These are phyloP conservation scores for Carterocephalus palaemon DNA, from an alignment of 2,888 invertebrate species.

Conservation along the genomic window DNA sequence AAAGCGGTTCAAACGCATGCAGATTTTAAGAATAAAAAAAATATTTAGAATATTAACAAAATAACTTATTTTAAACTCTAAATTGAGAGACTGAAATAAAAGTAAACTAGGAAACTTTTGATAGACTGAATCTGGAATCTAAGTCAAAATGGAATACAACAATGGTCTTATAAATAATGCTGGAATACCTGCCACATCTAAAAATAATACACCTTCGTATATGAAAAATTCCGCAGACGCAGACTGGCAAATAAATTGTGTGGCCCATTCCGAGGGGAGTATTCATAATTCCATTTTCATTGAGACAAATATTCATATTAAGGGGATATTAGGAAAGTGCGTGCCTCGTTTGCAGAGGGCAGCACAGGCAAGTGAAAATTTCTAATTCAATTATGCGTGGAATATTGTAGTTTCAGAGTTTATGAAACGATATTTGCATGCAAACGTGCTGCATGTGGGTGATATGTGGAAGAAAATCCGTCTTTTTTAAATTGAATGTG, in stretches of 20 bases:
- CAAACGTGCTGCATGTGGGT: conserved; percentile 33
- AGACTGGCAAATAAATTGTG: conserved; percentile 59
- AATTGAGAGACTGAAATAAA: no score
- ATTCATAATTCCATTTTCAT: conserved; percentile 73
- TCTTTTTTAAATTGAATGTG: conserved; percentile 5
- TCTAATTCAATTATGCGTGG: conserved; percentile 44
- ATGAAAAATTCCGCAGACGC: conserved; percentile 64
- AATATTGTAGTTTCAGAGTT: conserved; percentile 41
- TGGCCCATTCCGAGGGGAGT: conserved; percentile 55
- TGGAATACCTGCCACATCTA: conserved; percentile 19
- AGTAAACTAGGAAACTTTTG: background rate
- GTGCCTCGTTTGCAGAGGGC: conserved; percentile 51
- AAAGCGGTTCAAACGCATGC: no score
- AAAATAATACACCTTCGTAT: conserved; percentile 37
- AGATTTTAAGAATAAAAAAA: no score
- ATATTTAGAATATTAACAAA: no score
- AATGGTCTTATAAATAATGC: conserved; percentile 1
- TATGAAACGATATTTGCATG: conserved; percentile 37
- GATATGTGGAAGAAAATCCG: conserved; percentile 32
- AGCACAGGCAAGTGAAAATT: conserved; percentile 47
- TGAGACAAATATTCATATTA: conserved; percentile 76
- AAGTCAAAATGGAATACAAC: conserved; percentile 15
- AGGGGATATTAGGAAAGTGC: conserved; percentile 55
- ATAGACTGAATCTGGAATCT: background rate
- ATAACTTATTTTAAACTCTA: no score